Evolutionary conservation across 1,140 invertebrate genomes (phyloP).

Genomic region (Eupeodes corollae): DNA sequence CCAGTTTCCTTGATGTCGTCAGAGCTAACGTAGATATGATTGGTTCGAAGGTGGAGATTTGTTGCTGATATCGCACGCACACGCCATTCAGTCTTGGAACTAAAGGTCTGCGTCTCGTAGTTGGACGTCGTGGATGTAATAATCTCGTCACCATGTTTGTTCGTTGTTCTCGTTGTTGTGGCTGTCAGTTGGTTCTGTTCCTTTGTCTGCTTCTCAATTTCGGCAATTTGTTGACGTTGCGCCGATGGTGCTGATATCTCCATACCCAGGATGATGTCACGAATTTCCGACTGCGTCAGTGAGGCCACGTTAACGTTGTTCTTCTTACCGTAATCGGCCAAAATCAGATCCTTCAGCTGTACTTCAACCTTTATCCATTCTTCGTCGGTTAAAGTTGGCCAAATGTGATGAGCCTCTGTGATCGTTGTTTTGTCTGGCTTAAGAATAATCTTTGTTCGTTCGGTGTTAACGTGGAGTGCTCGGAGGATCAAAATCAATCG

Average conservation of each 20-base stretch:
- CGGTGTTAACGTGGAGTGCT: conserved; percentile 97
- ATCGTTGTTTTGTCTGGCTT: conserved; percentile 99
- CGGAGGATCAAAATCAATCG: conserved; percentile 92
- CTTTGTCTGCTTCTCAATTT: conserved; percentile 99
- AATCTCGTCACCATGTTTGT: conserved; percentile 99
- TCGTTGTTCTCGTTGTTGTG: conserved; percentile 94
- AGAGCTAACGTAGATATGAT: conserved; percentile 98
- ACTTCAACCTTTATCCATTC: conserved; percentile 99
- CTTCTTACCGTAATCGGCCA: conserved; percentile 99
- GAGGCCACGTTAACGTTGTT: conserved; percentile 99
- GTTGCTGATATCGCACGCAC: conserved; percentile 96
- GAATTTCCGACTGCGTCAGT: conserved; percentile 95
- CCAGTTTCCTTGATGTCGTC: conserved; percentile 99
- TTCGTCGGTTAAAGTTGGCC: conserved; percentile 94
- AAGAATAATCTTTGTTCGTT: conserved; percentile 94
- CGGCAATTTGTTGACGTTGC: conserved; percentile 97
- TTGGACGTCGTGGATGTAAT: conserved; percentile 98
- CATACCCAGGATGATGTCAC: conserved; percentile 99
- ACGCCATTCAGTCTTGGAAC: conserved; percentile 98
- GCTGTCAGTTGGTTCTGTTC: conserved; percentile 97
- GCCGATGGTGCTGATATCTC: conserved; percentile 98
- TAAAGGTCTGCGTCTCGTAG: conserved; percentile 96
- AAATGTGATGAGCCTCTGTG: conserved; percentile 98
- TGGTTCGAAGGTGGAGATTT: conserved; percentile 94
- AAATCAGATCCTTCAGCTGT: conserved; percentile 93